A percentile compares a stretch with the other conserved stretches of the same genome.
phyloP scores from a whole-genome alignment of 2,797 vertebrate species.

The Astyanax mexicanus region DNA sequence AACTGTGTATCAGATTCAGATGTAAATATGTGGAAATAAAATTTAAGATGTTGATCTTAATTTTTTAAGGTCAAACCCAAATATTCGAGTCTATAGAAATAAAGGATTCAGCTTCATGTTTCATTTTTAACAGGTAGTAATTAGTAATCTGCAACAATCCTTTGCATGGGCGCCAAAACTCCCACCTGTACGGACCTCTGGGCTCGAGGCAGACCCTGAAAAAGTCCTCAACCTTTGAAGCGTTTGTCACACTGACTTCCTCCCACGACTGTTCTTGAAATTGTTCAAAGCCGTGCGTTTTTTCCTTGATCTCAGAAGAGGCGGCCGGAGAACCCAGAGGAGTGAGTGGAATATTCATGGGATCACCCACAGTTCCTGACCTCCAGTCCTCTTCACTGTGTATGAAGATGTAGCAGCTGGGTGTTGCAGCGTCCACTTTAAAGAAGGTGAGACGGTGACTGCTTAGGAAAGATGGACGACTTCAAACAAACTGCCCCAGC shows the following conservation, averaged over 20 bases:
- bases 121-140: too few species aligned
- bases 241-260: neutral
- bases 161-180: neutral
- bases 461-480: neutral
- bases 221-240: neutral
- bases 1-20: too few species aligned
- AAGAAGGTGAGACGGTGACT: constrained; percentile 4
- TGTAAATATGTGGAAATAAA: too few species aligned
- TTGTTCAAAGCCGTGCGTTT: neutral
- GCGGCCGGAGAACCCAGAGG: neutral
- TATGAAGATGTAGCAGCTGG: constrained; percentile 15
- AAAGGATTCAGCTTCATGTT: too few species aligned
- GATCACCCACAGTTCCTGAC: constrained; percentile 15
- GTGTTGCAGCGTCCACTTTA: constrained; percentile 8
- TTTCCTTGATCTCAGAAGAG: constrained; percentile 26
- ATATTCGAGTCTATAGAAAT: too few species aligned
- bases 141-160: too few species aligned
- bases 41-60: too few species aligned
- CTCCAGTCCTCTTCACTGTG: neutral
- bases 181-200: neutral
- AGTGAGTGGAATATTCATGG: constrained; percentile 32
- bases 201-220: neutral
- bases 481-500: constrained; percentile 47
- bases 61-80: too few species aligned
- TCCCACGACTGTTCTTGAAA: neutral